Evolutionary conservation across 2,888 invertebrate genomes (phyloP), one percentile per base, ranked within the genome.

Genomic region (Baronia brevicornis): DNA sequence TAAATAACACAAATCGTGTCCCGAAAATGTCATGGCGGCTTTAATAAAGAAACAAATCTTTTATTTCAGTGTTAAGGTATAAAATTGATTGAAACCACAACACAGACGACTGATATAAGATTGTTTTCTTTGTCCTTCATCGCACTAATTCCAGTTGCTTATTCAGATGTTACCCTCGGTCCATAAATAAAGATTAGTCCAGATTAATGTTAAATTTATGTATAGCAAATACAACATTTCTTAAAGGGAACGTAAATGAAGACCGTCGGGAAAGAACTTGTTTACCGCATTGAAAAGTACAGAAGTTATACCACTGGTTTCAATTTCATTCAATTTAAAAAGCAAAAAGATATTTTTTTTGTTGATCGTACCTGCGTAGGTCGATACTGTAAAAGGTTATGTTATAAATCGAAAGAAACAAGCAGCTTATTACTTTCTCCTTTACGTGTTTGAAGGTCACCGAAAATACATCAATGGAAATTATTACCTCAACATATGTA

Each of bases 161-260:
- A 65, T 69, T 63, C 67, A 68, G 61, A 63, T 65, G 38, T 64
- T 51, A 62, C 65, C 64, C 57, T 57, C 39, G 39, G 49, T 52
- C 54, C 54, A 66, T 73, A 74, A 72, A 71, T 74, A 60, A 68
- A 49, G 65, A 66, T 69, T 71, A 68, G 46, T 41, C 38, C 21
- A 44, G 63, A 65, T 71, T 65, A 58, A 58, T 50, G 40, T 48
- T 43, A 53, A 51, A 57, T 50, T 48, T 59, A 7, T 33, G 33
- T 27, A 31, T 15, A 21, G 21, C 18, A 30, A 19, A 31, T 30
- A 27, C 19, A n/a, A 14, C 23, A 22, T 35, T 30, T 34, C 33
- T 36, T 33, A 18, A 24, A 22, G 11, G 9, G 4, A 36, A 20
- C 21, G 30, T 22, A 12, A 26, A 21, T 3, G 1, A 30, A 17